Percentiles rank a stretch among this genome's conserved stretches.
These are phyloP conservation scores for Choristoneura rosaceana DNA, from an alignment of 2,888 invertebrate genomes.

Conservation along the genomic window DNA sequence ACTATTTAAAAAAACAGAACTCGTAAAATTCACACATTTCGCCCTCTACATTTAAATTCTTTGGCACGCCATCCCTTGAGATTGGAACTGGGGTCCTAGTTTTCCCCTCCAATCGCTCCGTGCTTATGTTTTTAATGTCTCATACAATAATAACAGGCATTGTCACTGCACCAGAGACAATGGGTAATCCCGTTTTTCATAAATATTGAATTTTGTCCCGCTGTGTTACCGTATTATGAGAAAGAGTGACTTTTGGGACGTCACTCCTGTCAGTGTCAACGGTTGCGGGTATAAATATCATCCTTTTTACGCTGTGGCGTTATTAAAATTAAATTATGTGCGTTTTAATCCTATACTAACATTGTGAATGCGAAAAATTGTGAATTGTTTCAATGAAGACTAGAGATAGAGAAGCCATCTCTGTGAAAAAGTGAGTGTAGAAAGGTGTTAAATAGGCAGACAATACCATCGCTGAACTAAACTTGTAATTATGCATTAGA, in stretches of 20 bases:
- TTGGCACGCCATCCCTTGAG: conserved; percentile 63
- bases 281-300: neutral
- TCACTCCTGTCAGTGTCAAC: neutral
- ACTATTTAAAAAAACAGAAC: neutral
- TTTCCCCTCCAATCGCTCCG: conserved; percentile 57
- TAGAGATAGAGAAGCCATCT: too few species aligned
- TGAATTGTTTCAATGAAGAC: too few species aligned
- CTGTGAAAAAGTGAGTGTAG: too few species aligned
- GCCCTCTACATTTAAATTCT: conserved; percentile 52
- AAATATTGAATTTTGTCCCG: conserved; percentile 40
- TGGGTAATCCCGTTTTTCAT: conserved; percentile 38
- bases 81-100: conserved; percentile 55
- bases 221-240: conserved; percentile 33
- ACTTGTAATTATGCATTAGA: too few species aligned
- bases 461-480: too few species aligned
- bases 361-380: too few species aligned
- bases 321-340: neutral
- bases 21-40: neutral
- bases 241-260: conserved; percentile 23
- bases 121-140: conserved; percentile 71
- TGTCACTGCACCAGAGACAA: conserved; percentile 31
- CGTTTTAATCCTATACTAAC: too few species aligned
- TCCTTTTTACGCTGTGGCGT: neutral
- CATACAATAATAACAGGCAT: conserved; percentile 44
- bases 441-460: too few species aligned